Conservation (phyloP, 2,113 vertebrate genomes). For the Clarias macrocephalus region DNA sequence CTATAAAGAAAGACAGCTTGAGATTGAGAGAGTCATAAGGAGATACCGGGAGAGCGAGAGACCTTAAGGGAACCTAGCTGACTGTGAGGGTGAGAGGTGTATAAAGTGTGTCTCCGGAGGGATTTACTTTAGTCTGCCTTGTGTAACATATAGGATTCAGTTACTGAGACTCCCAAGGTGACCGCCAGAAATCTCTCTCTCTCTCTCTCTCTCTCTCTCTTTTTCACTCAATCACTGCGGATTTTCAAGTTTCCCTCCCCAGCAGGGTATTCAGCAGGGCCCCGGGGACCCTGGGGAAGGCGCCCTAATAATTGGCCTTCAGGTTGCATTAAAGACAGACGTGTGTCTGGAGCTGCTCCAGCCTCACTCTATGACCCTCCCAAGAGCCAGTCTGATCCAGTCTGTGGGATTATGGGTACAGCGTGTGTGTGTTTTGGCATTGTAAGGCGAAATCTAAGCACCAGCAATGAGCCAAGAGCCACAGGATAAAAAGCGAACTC, state of each 20-base stretch:
- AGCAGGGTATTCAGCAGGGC: slow-evolving; percentile 8
- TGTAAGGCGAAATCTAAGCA: background rate
- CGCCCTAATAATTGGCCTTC: slow-evolving; percentile 29
- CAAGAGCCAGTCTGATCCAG: background rate
- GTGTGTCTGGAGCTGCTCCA: slow-evolving; percentile 37
- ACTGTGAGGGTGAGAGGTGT: background rate
- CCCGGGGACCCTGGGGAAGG: background rate
- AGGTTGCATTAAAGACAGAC: slow-evolving; percentile 38
- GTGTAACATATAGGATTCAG: slow-evolving; percentile 22
- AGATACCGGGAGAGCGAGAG: background rate
- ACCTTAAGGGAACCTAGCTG: background rate
- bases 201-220: background rate
- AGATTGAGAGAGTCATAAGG: background rate
- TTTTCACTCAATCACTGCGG: background rate
- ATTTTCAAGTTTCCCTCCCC: slow-evolving; percentile 7
- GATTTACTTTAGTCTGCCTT: background rate
- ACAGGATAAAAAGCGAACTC: background rate
- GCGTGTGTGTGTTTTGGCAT: slow-evolving; percentile 10
- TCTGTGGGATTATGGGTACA: slow-evolving; percentile 11
- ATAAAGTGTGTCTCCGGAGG: background rate
- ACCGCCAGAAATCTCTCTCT: background rate
- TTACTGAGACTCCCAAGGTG: slow-evolving; percentile 28
- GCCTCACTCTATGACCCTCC: background rate
- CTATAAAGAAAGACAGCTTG: background rate
- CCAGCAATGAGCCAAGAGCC: background rate